These are phyloP conservation scores for Radopholus similis DNA, from an alignment of 1,140 invertebrate genomes.

Conservation along the genomic window DNA sequence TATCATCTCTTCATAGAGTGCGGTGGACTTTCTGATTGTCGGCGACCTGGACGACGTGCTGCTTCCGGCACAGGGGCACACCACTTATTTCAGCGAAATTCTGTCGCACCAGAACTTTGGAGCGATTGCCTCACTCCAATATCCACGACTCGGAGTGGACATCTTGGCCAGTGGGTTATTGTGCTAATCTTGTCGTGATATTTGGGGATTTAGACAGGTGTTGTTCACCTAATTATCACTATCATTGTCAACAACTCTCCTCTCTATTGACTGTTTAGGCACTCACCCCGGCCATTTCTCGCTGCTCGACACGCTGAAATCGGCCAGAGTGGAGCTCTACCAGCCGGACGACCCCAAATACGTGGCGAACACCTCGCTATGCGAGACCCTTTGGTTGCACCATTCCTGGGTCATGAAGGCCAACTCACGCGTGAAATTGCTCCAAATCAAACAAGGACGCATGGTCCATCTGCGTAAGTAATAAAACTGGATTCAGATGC, in stretches of 20 bases:
- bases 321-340: neutral
- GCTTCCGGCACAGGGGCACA: slow-evolving; percentile 27
- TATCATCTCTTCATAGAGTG: neutral
- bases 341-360: slow-evolving; percentile 2
- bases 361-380: neutral
- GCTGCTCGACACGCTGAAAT: neutral
- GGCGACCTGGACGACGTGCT: slow-evolving; percentile 46
- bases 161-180: neutral
- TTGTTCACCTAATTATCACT: neutral
- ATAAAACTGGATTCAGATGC: neutral
- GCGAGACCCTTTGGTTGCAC: neutral
- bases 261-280: neutral
- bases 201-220: neutral
- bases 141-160: neutral
- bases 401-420: neutral
- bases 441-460: neutral
- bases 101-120: neutral
- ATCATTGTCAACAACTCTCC: neutral
- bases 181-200: neutral
- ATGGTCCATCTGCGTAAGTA: neutral
- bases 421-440: neutral
- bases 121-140: neutral
- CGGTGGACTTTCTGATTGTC: slow-evolving; percentile 45
- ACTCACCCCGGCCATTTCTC: neutral
- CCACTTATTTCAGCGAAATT: slow-evolving; percentile 20